Evolutionary conservation across 2,797 vertebrate species (phyloP).

Genomic region (Fistularia tabacaria): DNA sequence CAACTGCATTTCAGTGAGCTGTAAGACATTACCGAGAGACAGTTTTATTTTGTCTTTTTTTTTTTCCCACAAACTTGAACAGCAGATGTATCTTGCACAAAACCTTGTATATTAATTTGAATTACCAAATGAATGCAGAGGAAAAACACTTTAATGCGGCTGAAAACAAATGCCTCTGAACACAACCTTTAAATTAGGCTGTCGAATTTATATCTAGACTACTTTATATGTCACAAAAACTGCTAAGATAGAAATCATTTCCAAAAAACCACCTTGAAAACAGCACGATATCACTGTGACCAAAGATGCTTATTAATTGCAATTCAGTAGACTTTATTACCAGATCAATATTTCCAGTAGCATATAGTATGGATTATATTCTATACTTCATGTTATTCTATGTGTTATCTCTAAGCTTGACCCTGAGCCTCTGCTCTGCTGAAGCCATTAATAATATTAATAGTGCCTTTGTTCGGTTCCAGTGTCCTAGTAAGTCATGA

Average conservation of each 20-base stretch:
- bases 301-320: not conserved
- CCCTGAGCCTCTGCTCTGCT: not conserved
- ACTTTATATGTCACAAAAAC: no score
- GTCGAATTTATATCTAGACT: slow-evolving; percentile 22
- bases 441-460: no score
- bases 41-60: slow-evolving; percentile 28
- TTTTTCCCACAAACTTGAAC: slow-evolving; percentile 24
- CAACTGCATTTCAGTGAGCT: slow-evolving; percentile 55
- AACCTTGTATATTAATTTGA: slow-evolving; percentile 68
- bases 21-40: slow-evolving; percentile 50
- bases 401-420: not conserved
- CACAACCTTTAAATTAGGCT: slow-evolving; percentile 50
- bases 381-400: no score
- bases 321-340: no score
- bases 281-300: no score
- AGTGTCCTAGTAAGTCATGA: no score
- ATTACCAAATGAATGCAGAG: slow-evolving; percentile 28
- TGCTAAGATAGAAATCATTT: no score
- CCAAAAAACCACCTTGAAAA: no score
- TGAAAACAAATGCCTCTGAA: slow-evolving; percentile 30
- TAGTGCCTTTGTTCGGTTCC: no score
- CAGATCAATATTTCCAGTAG: no score
- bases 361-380: no score
- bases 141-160: slow-evolving; percentile 4
- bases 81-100: slow-evolving; percentile 39